Conservation (phyloP, 1,140 invertebrate genomes). For the Xylocopa sonorina region DNA sequence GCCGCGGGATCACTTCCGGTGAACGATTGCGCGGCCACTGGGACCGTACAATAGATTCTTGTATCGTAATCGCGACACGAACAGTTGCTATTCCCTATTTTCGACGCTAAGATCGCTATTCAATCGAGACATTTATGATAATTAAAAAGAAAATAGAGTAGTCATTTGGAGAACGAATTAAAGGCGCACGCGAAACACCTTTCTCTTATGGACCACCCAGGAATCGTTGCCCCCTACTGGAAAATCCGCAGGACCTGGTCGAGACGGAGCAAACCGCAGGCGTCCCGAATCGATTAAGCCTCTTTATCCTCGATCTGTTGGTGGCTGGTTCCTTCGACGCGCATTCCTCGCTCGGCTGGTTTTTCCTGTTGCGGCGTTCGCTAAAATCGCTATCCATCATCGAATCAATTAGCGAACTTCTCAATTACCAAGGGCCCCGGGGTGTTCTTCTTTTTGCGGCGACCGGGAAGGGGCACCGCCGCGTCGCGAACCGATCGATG, state of each 20-base stretch:
- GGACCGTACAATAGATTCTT: too few relatives aligned
- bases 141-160: too few relatives aligned
- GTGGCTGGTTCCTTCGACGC: conserved; percentile 13
- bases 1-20: too few relatives aligned
- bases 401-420: conserved; percentile 66
- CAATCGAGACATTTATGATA: too few relatives aligned
- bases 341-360: conserved; percentile 15
- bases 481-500: conserved; percentile 59
- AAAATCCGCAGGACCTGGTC: not conserved
- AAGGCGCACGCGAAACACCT: too few relatives aligned
- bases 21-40: too few relatives aligned
- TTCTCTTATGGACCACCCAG: not conserved
- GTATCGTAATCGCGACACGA: too few relatives aligned
- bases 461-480: too few relatives aligned
- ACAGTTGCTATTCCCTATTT: too few relatives aligned
- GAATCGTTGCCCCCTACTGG: not conserved
- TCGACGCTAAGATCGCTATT: too few relatives aligned
- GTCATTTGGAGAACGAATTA: too few relatives aligned
- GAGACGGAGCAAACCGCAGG: not conserved
- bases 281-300: conserved; percentile 40
- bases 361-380: conserved; percentile 25
- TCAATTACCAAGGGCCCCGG: conserved; percentile 58
- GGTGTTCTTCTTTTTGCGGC: conserved; percentile 13
- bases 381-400: conserved; percentile 65
- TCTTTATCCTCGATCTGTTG: conserved; percentile 30